Conservation (phyloP, 2,888 invertebrate genomes). For the Pelosia muscerda region DNA sequence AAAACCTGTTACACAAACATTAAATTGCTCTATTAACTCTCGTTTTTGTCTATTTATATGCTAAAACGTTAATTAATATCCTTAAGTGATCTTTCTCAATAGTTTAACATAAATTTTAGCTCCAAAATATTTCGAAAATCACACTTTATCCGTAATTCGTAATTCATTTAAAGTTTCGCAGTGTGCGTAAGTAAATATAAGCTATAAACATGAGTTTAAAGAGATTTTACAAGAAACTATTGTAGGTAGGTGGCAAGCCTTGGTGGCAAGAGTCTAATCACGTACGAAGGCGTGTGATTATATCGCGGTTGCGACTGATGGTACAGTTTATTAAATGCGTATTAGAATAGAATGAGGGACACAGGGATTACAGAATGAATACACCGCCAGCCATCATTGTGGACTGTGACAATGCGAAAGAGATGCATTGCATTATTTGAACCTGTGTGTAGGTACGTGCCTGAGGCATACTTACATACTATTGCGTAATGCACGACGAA, state of each 20-base stretch:
- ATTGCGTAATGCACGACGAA: constrained; percentile 46
- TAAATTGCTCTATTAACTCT: constrained; percentile 19
- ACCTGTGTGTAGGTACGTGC: constrained; percentile 52
- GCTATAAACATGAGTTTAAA: constrained; percentile 35
- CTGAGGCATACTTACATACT: not conserved
- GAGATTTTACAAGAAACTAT: constrained; percentile 39
- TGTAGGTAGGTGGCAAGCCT: constrained; percentile 40
- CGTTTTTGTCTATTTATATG: constrained; percentile 31
- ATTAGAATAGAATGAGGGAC: constrained; percentile 65
- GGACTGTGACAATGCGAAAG: constrained; percentile 66
- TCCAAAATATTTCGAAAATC: constrained; percentile 34
- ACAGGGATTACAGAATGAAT: constrained; percentile 63
- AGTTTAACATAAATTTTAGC: constrained; percentile 23
- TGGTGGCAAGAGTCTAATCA: constrained; percentile 56
- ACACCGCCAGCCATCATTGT: constrained; percentile 61
- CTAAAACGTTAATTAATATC: constrained; percentile 25
- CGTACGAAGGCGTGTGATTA: constrained; percentile 54
- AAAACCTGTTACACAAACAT: constrained; percentile 6
- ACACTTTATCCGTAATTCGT: constrained; percentile 29
- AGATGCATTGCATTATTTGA: constrained; percentile 67
- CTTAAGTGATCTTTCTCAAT: constrained; percentile 26
- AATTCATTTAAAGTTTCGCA: constrained; percentile 37
- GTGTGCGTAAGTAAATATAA: too few species aligned
- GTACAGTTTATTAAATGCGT: constrained; percentile 58
- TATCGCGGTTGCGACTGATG: constrained; percentile 56